These are phyloP conservation scores for Ceratosolen fusciceps DNA, from an alignment of 1,140 invertebrate species.

Conservation along the genomic window DNA sequence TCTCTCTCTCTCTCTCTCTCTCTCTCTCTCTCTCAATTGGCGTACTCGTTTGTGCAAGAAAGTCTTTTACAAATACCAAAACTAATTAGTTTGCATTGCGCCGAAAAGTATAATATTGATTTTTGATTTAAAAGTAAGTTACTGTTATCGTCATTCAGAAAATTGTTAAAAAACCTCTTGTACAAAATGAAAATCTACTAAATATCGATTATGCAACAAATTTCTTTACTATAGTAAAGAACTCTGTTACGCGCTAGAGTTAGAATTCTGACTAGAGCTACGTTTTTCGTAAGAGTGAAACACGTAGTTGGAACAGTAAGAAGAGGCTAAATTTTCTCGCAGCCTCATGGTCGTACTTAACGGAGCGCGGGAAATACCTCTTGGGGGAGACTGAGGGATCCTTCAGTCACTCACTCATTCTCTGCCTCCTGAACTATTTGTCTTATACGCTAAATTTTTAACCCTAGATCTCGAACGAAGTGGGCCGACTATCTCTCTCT, in stretches of 20 bases:
- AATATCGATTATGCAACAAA: neutral
- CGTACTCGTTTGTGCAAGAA: too few species aligned
- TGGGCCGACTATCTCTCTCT: conserved; percentile 24
- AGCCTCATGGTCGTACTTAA: neutral
- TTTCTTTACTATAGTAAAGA: neutral
- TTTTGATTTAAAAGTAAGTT: too few species aligned
- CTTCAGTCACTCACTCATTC: conserved; percentile 11
- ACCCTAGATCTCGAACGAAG: conserved; percentile 31
- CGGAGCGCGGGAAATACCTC: neutral
- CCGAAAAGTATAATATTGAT: too few species aligned
- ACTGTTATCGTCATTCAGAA: too few species aligned
- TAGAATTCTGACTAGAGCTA: neutral
- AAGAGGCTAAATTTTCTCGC: neutral
- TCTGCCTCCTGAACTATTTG: neutral
- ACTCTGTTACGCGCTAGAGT: neutral
- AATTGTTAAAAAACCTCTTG: too few species aligned
- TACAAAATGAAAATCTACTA: too few species aligned
- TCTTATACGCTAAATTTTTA: conserved; percentile 4
- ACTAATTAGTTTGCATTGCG: too few species aligned
- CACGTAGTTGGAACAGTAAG: neutral
- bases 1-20: too few species aligned
- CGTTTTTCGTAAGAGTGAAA: conserved; percentile 3
- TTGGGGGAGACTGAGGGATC: neutral
- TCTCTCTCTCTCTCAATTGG: too few species aligned
- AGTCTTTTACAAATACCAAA: too few species aligned